Base-by-base conservation (phyloP, 2,888 invertebrate species). In the Ferdinandea cuprea region DNA sequence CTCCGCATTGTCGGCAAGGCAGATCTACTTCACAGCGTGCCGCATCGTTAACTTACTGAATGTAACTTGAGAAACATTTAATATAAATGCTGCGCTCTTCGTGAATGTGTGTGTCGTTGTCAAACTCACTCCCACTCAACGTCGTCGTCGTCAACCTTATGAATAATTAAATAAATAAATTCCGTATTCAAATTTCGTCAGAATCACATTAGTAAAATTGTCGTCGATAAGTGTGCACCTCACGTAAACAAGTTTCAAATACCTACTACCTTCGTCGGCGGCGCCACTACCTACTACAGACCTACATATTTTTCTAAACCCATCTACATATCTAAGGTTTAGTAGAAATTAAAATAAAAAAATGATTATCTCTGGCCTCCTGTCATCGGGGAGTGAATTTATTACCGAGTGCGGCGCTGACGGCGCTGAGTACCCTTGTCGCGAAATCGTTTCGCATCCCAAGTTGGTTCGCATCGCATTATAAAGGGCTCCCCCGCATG, bases 121-220 rank as follows among this genome's bases (percentile, higher is more conserved):
- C n/a, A n/a, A n/a, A 17, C n/a, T 17, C 48, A 2, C 21, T 44
- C 56, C 54, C 28, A 13, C 30, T 30, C 44, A 19, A 6, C 44
- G 21, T 21, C 44, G 15, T 58, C 52, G 37, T n/a, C n/a, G n/a
- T 15, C 37, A 48, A 37, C 37, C 69, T 65, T 54, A 58, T 77
- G 66, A 77, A 83, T 83, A 83, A 77, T 77, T 83, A 61, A 83
- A 68, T 66, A 61, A 77, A 77, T 56, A 61, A 65, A 77, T 72
- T 81, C 77, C 72, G 77, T 68, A 83, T 83, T 83, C 77, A 77
- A 83, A 77, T 61, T 83, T 42, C 72, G 72, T 76, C 46, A 54
- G 71, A 77, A 68, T 77, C 50, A 37, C 77, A 72, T 83, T 71
- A 72, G 83, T 77, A 40, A 68, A 72, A 72, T 42, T 68, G 83